These are phyloP conservation scores for Amblyornis subalaris DNA, from an alignment of 2,113 vertebrate species.

Conservation along the genomic window DNA sequence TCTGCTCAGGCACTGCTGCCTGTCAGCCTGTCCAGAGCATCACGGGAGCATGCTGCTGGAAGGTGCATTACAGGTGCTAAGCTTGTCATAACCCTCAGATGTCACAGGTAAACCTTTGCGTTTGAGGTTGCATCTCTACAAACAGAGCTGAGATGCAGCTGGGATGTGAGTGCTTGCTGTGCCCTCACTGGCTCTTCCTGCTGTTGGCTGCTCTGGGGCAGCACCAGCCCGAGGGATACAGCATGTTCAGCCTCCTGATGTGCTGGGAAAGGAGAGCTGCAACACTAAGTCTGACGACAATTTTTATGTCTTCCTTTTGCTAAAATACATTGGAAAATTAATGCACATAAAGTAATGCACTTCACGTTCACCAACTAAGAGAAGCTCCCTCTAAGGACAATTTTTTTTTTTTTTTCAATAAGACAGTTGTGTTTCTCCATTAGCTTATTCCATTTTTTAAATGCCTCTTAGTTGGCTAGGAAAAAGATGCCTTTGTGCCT, in stretches of 20 bases:
- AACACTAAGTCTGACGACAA: neutral
- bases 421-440: neutral
- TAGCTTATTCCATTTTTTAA: neutral
- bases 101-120: neutral
- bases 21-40: neutral
- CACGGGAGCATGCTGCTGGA: fast-evolving
- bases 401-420: neutral
- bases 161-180: fast-evolving
- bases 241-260: neutral
- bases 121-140: neutral
- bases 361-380: neutral
- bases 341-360: neutral
- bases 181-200: neutral
- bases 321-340: neutral
- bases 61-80: neutral
- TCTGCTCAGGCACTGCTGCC: neutral
- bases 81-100: fast-evolving
- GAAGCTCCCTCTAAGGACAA: neutral
- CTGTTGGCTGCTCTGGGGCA: neutral
- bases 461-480: neutral
- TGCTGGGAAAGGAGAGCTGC: neutral
- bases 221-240: neutral
- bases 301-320: neutral
- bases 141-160: neutral
- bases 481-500: neutral